Conservation (phyloP, 30 jellyfish, hydroid and myxozoan genomes). For the Rhopilema esculentum region DNA sequence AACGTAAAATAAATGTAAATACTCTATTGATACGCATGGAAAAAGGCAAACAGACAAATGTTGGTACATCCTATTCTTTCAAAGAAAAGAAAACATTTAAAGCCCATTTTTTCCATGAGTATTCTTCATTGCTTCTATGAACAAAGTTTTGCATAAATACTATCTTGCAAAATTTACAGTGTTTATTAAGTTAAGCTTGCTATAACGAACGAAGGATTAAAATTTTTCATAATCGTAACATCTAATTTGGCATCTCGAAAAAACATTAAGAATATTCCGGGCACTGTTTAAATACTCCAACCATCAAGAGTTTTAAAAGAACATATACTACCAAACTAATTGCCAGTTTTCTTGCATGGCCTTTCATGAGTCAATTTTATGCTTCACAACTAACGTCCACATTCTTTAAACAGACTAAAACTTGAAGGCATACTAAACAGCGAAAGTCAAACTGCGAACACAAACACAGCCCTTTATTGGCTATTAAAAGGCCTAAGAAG, state of each 20-base stretch:
- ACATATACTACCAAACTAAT: not conserved
- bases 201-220: not conserved
- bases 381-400: not conserved
- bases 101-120: not conserved
- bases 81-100: no score
- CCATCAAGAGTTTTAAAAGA: not conserved
- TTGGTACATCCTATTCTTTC: not conserved
- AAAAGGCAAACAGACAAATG: no score
- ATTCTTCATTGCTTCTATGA: constrained; percentile 12
- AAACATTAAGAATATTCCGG: not conserved
- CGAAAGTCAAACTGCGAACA: no score
- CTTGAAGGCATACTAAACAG: no score
- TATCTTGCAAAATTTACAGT: constrained; percentile 33
- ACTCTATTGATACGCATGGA: no score
- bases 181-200: not conserved
- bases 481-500: no score
- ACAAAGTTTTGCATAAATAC: constrained; percentile 36
- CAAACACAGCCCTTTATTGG: no score
- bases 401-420: no score
- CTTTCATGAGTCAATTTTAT: not conserved
- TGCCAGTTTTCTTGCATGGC: not conserved
- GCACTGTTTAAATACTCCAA: not conserved
- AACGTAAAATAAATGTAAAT: no score
- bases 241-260: not conserved
- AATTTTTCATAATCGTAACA: not conserved